Conservation (phyloP, 2,797 vertebrate genomes). For the Euthynnus affinis region DNA sequence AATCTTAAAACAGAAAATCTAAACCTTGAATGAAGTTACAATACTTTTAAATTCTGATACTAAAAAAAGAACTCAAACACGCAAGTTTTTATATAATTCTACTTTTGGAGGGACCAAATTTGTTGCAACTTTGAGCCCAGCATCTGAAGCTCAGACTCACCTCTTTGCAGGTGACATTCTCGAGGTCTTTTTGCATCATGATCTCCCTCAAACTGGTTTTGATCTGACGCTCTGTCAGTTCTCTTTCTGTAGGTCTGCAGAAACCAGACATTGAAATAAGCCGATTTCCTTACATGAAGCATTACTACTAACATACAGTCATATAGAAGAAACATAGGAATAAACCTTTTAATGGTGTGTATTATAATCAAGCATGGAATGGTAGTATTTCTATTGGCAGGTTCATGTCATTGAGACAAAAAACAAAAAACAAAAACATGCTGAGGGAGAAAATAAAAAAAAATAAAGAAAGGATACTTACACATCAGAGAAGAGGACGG, state of each 20-base stretch:
- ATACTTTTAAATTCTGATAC: not conserved
- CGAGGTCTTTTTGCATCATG: slow-evolving; percentile 98
- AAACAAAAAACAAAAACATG: too few species aligned
- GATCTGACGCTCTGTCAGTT: slow-evolving; percentile 94
- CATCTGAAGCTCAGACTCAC: slow-evolving; percentile 61
- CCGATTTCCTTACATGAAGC: not conserved
- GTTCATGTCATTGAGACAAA: too few species aligned
- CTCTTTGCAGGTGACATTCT: slow-evolving; percentile 98
- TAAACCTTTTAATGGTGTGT: not conserved
- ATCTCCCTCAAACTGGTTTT: slow-evolving; percentile 95
- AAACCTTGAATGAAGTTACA: not conserved
- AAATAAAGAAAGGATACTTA: slow-evolving; percentile 70
- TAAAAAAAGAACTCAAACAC: not conserved
- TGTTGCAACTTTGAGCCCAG: not conserved
- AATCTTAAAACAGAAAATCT: not conserved
- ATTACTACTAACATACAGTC: not conserved
- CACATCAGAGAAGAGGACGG: slow-evolving; percentile 96
- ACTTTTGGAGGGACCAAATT: not conserved
- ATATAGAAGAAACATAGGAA: not conserved
- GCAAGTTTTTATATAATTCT: not conserved
- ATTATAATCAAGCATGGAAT: not conserved
- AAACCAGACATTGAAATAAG: slow-evolving; percentile 16
- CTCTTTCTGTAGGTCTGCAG: slow-evolving; percentile 94
- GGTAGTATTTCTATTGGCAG: not conserved
- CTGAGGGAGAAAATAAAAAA: not conserved